Base-by-base conservation (phyloP, 2,797 vertebrate genomes). In the Paguma larvata region DNA sequence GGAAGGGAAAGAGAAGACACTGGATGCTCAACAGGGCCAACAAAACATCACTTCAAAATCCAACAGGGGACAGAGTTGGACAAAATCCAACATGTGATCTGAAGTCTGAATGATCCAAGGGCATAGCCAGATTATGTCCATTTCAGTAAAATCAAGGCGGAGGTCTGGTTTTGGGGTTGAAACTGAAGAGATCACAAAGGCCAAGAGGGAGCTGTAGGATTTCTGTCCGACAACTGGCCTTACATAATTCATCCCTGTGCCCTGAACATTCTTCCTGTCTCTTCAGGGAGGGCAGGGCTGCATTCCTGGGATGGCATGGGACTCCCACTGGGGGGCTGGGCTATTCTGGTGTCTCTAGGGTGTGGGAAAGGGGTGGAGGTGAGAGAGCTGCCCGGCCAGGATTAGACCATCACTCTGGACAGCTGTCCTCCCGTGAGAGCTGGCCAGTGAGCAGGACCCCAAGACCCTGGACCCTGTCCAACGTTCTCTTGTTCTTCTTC, bases 151-250 rank as follows among this genome's bases (percentile, higher is more conserved):
- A 30, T 34, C 41, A 25, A 18, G 62, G 4, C n/a, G 14, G 82
- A 89, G 34, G 32, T 59, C 65, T 80, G 84, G 38, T 56, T 95
- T 93, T 11, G 51, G 59, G 72, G 59, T 34, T 78, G 75, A 80
- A 27, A 41, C 53, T 53, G n/a, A 96, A 78, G 30, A 51, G 30
- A 46, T 93, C 79, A 30, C 13, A 25, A 86, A 90, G 87, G 67
- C 67, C 95, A 94, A 77, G 95, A 91, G 86, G 85, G 79, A 89
- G 83, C 18, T 34, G 41, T 96, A 80, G 46, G 72, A 56, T 53
- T 73, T 89, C 70, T 73, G 18, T 75, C 95, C 94, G 79, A 85
- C 56, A 59, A 51, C 18, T 73, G 30, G 48, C 51, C 62, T 82
- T 73, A 44, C 3, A 5, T 67, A 75, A 85, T 82, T 68, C 90